Conservation (phyloP, 2,797 vertebrate species). For the Gymnothorax javanicus region DNA sequence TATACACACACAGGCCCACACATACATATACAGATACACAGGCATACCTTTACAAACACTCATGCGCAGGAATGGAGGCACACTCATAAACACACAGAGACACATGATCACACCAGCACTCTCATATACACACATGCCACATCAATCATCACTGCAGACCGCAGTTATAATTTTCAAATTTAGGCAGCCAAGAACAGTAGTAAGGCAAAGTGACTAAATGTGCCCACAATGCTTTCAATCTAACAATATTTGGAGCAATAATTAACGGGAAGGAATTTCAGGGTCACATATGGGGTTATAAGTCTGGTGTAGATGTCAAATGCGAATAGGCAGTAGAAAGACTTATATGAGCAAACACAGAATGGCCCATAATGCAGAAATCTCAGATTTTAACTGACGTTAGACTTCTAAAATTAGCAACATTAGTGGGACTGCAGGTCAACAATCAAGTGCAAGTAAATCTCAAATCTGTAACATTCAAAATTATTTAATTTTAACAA, state of each 20-base stretch:
- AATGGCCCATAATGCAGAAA: background rate
- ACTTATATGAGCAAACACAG: background rate
- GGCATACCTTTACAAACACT: constrained; percentile 31
- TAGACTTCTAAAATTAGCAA: background rate
- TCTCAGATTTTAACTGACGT: background rate
- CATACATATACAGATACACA: constrained; percentile 57
- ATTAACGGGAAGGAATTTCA: background rate
- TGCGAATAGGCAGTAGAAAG: background rate
- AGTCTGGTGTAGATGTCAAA: background rate
- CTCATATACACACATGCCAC: background rate
- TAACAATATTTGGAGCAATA: background rate
- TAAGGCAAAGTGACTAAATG: background rate
- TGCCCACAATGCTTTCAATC: background rate
- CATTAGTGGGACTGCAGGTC: background rate
- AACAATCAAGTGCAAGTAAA: background rate
- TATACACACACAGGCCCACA: background rate
- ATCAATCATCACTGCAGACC: background rate
- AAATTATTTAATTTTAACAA: background rate
- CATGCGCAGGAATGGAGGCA: background rate
- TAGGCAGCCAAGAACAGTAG: background rate
- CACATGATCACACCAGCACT: background rate
- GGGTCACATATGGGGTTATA: background rate
- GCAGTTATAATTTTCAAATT: background rate
- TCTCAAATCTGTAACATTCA: constrained; percentile 16
- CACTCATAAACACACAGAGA: background rate